Percentiles rank a stretch among this genome's conserved stretches.
Conservation (phyloP, 1,140 invertebrate genomes). For the Drosophila prosaltans region DNA sequence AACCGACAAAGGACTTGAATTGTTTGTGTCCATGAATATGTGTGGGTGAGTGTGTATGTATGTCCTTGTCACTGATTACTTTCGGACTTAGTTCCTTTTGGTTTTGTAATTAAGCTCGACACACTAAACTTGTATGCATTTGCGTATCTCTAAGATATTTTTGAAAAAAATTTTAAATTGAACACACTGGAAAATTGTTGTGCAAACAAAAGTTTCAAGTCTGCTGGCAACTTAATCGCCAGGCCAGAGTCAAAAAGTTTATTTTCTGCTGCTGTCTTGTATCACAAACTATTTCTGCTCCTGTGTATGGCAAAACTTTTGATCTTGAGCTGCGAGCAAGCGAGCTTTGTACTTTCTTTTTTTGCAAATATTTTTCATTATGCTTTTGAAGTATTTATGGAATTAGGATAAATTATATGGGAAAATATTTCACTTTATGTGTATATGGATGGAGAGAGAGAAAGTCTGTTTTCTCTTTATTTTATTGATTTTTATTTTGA, state of each 20-base stretch:
- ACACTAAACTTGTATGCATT: slow-evolving; percentile 36
- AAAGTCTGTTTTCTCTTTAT: background rate
- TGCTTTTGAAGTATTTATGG: slow-evolving; percentile 70
- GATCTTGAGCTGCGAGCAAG: slow-evolving; percentile 53
- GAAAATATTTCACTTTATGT: slow-evolving; percentile 47
- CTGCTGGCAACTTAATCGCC: slow-evolving; percentile 65
- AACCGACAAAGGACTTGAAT: slow-evolving; percentile 40
- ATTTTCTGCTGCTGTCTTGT: slow-evolving; percentile 32
- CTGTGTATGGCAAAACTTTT: slow-evolving; percentile 65
- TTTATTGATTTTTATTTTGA: background rate
- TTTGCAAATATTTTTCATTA: slow-evolving; percentile 67
- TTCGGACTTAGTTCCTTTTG: slow-evolving; percentile 40
- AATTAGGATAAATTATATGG: slow-evolving; percentile 70
- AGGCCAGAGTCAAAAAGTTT: slow-evolving; percentile 50
- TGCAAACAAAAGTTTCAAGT: slow-evolving; percentile 49
- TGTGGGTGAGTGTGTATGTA: slow-evolving; percentile 26
- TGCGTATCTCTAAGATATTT: slow-evolving; percentile 30
- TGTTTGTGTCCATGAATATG: slow-evolving; percentile 7
- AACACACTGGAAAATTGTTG: slow-evolving; percentile 48
- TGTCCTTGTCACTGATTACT: slow-evolving; percentile 56
- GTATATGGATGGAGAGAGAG: background rate
- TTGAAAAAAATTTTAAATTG: slow-evolving; percentile 32
- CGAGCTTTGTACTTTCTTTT: slow-evolving; percentile 19
- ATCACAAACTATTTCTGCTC: slow-evolving; percentile 59
- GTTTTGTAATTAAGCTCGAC: slow-evolving; percentile 63